Evolutionary conservation across 2,888 invertebrate species (phyloP), one percentile per base, ranked within the genome.

Genomic region (Pyrocoelia pectoralis): DNA sequence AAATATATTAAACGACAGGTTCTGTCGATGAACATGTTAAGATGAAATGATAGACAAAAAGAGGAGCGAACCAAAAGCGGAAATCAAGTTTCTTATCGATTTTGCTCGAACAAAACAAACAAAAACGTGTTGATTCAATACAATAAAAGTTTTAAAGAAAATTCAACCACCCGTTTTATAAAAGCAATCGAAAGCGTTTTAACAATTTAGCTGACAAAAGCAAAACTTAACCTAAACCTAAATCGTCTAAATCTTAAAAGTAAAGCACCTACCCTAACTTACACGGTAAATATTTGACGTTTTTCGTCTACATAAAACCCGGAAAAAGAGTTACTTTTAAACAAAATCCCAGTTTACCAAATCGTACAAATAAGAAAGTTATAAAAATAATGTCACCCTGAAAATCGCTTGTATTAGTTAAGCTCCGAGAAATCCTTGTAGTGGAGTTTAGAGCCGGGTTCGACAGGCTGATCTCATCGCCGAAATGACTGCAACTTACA

Each of bases 401-500:
- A 41, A 41, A 41, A 41, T 41, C 46, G 17, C 10, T 46, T 18
- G 15, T 46, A 46, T 46, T 15, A n/a, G n/a, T 18, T 38, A 62
- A 56, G 46, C n/a, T n/a, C 49, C 33, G 41, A 24, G 56, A 50
- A 48, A 41, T 50, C 48, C 51, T 58, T 43, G 50, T 19, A 33
- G 46, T 43, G 68, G 55, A 67, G 66, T 61, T 61, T 65, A 64
- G 70, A 70, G 72, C 75, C 72, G 75, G 75, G 78, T 79, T 79
- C 74, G 76, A 81, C 81, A 81, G 81, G 81, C 81, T 81, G 81
- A 81, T 81, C 81, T 81, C 80, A 80, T 81, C 81, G 81, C 81
- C 81, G 81, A 81, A 81, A 81, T 81, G 80, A 79, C 74, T 79
- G 61, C 56, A 76, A 74, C 73, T 73, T 72, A 81, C 81, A 81